Conservation (phyloP, 2,888 invertebrate species). For the Heliconius hortense region DNA sequence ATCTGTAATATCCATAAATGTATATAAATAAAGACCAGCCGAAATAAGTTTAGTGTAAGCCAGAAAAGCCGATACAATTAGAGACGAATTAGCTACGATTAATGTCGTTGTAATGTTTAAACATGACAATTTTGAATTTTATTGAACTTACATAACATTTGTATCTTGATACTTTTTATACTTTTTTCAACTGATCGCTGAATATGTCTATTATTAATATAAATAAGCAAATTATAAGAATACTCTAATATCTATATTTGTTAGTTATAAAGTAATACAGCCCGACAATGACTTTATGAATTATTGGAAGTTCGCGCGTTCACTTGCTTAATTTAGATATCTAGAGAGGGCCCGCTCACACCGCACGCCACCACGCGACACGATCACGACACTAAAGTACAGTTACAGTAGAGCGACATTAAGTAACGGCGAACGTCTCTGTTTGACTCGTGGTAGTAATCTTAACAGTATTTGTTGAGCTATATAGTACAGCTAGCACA, state of each 20-base stretch:
- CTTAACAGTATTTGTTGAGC: no score
- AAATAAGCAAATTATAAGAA: slow-evolving; percentile 10
- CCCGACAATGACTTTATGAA: no score
- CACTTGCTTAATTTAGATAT: no score
- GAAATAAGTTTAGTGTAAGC: neutral
- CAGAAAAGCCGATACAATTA: neutral
- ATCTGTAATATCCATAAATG: neutral
- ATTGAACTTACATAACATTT: neutral
- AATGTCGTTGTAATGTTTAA: no score
- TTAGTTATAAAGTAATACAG: neutral
- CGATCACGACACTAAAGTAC: no score
- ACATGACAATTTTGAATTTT: neutral
- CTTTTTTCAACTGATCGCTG: neutral
- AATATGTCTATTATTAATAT: neutral
- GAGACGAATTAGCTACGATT: neutral
- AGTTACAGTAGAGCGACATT: no score
- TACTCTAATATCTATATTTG: neutral
- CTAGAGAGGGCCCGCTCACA: no score
- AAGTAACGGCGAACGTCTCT: no score
- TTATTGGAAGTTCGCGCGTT: no score
- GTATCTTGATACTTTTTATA: neutral
- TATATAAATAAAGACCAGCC: neutral
- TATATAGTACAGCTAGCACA: neutral
- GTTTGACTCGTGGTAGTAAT: no score
- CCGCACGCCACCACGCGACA: no score